Evolutionary conservation across 2,888 invertebrate species (phyloP).

Genomic region (Oxytorus armatus): DNA sequence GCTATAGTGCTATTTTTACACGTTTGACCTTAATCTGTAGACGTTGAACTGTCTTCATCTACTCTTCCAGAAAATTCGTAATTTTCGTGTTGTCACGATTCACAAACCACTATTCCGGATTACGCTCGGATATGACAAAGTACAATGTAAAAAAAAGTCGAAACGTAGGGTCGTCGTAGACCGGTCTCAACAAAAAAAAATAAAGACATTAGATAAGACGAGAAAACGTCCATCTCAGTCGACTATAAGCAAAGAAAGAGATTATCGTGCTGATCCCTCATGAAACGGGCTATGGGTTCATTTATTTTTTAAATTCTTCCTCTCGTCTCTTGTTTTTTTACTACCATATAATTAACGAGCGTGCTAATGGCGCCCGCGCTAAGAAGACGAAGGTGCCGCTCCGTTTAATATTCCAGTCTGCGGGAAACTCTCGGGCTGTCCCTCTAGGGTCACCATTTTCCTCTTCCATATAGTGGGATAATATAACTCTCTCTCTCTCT

Average conservation of each 20-base stretch:
- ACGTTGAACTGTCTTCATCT: no score
- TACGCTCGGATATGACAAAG: conserved; percentile 17
- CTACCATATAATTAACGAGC: conserved; percentile 66
- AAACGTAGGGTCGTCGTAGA: conserved; percentile 5
- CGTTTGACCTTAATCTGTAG: no score
- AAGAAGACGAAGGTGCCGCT: conserved; percentile 60
- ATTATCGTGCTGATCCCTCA: conserved; percentile 4
- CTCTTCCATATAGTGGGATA: conserved; percentile 12
- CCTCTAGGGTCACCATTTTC: conserved; percentile 14
- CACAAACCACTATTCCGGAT: conserved; percentile 12
- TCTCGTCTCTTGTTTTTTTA: conserved; percentile 28
- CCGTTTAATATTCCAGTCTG: conserved; percentile 61
- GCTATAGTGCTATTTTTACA: no score
- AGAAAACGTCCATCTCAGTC: conserved; percentile 26
- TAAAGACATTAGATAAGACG: conserved; percentile 3
- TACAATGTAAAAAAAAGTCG: not conserved
- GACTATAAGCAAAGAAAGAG: conserved; percentile 10
- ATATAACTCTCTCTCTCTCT: conserved; percentile 14
- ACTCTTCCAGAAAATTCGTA: not conserved
- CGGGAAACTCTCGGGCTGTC: conserved; percentile 36
- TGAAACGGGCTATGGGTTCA: conserved; percentile 13
- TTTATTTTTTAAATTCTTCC: conserved; percentile 3
- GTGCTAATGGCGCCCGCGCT: conserved; percentile 61
- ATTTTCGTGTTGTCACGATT: not conserved
- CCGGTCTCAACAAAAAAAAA: not conserved